Base-by-base conservation (phyloP, 2,113 vertebrate species). In the Clarias gariepinus region DNA sequence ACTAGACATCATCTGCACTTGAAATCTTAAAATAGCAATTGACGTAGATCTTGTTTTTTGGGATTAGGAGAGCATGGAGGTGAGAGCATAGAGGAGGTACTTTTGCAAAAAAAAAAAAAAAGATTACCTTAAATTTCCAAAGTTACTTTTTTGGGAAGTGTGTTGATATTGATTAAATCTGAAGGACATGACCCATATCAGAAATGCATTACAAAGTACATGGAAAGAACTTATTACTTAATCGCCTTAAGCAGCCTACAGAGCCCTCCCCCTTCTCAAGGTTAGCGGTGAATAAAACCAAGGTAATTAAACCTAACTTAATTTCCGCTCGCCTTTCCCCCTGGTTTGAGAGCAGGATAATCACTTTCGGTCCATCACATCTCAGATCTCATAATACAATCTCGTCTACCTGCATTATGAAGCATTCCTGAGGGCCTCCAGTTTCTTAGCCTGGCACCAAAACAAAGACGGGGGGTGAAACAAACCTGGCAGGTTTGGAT, bases 221-320 rank as follows among this genome's bases (percentile, higher is more conserved):
- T 80, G 10, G 71, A 53, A 76, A 85, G 36, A 87, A 91, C 66
- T 82, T 91, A 91, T 90, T 90, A 90, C 84, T 90, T 90, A 90
- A 90, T 90, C 85, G 86, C 89, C 85, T 86, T 89, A 89, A 90
- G 84, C 69, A 84, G 68, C 55, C 66, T 83, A 87, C 30, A 28
- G 71, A 41, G 87, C 86, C 87, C 85, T 80, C 83, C 87, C 82
- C 79, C 74, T 89, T 86, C 87, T 88, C 90, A 90, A 91, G 90
- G 90, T 91, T 90, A 91, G 66, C 33, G 88, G 84, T 86, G 87
- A 90, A 90, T 90, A 87, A 90, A 90, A 91, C 84, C 84, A 84
- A 71, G 85, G 90, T 90, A 91, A 91, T 91, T 91, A 91, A 90
- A 86, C 76, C 55, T 90, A 91, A 91, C 88, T 89, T 83, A 89